These are phyloP conservation scores for Taurulus bubalis DNA, from an alignment of 2,113 vertebrate genomes.

Conservation along the genomic window DNA sequence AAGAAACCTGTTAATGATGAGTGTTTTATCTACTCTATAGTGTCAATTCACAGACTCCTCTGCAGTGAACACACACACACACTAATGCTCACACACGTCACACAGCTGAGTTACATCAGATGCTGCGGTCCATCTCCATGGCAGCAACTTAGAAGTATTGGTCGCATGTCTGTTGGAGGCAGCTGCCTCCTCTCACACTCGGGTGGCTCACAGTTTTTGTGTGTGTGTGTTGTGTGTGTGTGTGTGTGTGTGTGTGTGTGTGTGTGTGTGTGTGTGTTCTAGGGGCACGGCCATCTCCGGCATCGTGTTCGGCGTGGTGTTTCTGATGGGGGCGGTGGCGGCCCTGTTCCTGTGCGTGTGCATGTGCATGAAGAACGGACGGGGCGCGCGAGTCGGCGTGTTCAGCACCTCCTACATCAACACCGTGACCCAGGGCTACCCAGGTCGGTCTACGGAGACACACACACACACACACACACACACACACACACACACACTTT, in stretches of 20 bases:
- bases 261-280: conserved; percentile 61
- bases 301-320: conserved; percentile 93
- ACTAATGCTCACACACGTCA: conserved; percentile 10
- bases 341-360: conserved; percentile 91
- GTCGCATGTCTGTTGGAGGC: conserved; percentile 48
- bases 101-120: conserved; percentile 48
- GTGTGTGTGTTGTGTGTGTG: conserved; percentile 48
- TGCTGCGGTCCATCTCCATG: conserved; percentile 49
- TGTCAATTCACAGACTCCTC: conserved; percentile 57
- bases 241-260: conserved; percentile 44
- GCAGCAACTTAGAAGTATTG: conserved; percentile 43
- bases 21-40: conserved; percentile 15
- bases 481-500: background rate
- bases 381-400: conserved; percentile 86
- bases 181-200: conserved; percentile 31
- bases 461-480: conserved; percentile 16
- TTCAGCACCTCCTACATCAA: conserved; percentile 86
- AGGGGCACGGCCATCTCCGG: conserved; percentile 93
- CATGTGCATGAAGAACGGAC: conserved; percentile 91
- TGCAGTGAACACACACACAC: conserved; percentile 17
- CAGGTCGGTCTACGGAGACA: conserved; percentile 79
- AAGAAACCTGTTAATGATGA: conserved; percentile 42
- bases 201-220: conserved; percentile 31
- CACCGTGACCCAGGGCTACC: conserved; percentile 85
- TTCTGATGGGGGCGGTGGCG: conserved; percentile 92